Evolutionary conservation across 2,888 invertebrate species (phyloP).

Genomic region (Hipparchia semele): DNA sequence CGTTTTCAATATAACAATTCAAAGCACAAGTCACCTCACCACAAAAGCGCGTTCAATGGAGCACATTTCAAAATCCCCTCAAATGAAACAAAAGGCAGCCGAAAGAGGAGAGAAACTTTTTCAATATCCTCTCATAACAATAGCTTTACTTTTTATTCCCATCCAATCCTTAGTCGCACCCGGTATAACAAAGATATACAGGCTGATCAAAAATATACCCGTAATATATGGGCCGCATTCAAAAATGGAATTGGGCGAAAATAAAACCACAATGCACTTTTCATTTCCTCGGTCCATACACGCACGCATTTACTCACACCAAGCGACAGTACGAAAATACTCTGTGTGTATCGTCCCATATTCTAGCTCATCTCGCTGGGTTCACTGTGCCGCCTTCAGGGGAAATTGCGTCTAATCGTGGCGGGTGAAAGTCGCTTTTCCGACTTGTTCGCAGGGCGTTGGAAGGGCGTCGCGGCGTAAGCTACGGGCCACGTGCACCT

Average conservation of each 20-base stretch:
- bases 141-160: constrained; percentile 45
- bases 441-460: constrained; percentile 63
- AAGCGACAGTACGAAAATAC: constrained; percentile 74
- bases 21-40: constrained; percentile 53
- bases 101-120: constrained; percentile 64
- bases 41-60: constrained; percentile 57
- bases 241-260: constrained; percentile 42
- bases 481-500: constrained; percentile 79
- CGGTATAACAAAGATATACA: constrained; percentile 54
- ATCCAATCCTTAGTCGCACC: constrained; percentile 8
- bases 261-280: constrained; percentile 68
- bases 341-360: constrained; percentile 75
- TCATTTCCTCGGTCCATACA: constrained; percentile 56
- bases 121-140: constrained; percentile 72
- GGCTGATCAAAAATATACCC: constrained; percentile 34
- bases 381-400: constrained; percentile 50
- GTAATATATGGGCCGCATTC: constrained; percentile 23
- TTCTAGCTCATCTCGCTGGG: constrained; percentile 70
- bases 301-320: constrained; percentile 65
- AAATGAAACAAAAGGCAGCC: constrained; percentile 61
- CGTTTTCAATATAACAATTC: constrained; percentile 17
- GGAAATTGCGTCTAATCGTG: constrained; percentile 67
- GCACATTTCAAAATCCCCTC: constrained; percentile 65
- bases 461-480: constrained; percentile 81
- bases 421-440: constrained; percentile 74